Base-by-base conservation (phyloP, 92 coral and sea anemone species). In the Porites rus region DNA sequence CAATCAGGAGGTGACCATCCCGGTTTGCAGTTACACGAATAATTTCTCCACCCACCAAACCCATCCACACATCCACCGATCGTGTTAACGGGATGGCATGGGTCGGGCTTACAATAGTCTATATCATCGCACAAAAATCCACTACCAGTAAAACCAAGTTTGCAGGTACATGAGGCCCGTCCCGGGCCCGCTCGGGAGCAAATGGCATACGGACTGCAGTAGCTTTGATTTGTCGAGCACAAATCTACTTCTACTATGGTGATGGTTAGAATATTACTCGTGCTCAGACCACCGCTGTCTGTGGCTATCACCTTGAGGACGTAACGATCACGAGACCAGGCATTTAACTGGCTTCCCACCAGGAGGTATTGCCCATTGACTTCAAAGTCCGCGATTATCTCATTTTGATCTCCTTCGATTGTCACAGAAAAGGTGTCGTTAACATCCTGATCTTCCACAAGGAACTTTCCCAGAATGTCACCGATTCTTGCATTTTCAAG, bases 1-100 rank as follows among this genome's bases (percentile, higher is more conserved):
- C 95, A 92, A 43, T 92, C 84, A 43, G 95, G 95, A 22, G 95
- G 91, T 8, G 95, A 92, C 95, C 95, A 92, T 54, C 93, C 95
- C 21, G 89, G 91, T 66, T 74, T 90, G 25, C 95, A 92, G 59
- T 78, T 74, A 69, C 95, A 92, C 25, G 91, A 86, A 72, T 92
- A 92, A 88, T 92, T 92, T 60, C 72, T 68, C 91, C 93, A 92
- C 50, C 95, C 95, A 25, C 95, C 95, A 52, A 92, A 86, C 19
- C 95, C 95, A 69, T 92, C 95, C 53, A 64, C 62, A 65, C 95
- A 92, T 20, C 61, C 84, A 53, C 86, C 87, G 65, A 92, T 50
- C 8, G 95, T 64, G 84, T 90, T 90, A 13, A 63, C 91, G 72
- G 63, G 46, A 65, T 82, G 89, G 83, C 95, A 92, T 52, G 94